Conservation (phyloP, 2,888 invertebrate genomes). For the Drosophila algonquin region DNA sequence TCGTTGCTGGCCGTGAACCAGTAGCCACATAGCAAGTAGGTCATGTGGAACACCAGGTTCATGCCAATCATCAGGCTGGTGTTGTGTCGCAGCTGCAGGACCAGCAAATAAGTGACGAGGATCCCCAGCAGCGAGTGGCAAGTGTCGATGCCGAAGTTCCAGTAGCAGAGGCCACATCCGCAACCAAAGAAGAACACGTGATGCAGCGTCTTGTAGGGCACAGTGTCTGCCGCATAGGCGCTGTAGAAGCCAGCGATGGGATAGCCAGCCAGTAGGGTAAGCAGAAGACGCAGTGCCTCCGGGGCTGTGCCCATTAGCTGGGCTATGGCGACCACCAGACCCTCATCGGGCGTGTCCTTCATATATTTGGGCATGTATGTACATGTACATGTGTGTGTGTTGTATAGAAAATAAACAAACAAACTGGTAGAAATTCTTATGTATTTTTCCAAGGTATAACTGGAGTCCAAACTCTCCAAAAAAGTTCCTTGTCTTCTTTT, state of each 20-base stretch:
- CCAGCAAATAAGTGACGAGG: conserved; percentile 88
- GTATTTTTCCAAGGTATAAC: conserved; percentile 1
- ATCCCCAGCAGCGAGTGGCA: conserved; percentile 91
- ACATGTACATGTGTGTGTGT: too few relatives aligned
- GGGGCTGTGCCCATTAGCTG: conserved; percentile 85
- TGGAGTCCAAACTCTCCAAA: not conserved
- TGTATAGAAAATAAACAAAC: too few relatives aligned
- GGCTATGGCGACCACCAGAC: conserved; percentile 37
- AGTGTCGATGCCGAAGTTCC: conserved; percentile 92
- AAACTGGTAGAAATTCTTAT: too few relatives aligned
- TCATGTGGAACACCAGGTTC: conserved; percentile 93
- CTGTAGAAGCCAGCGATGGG: conserved; percentile 89
- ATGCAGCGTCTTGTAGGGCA: conserved; percentile 85
- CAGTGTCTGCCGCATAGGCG: conserved; percentile 85
- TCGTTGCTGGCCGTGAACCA: conserved; percentile 91
- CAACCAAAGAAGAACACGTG: conserved; percentile 90
- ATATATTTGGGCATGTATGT: conserved; percentile 30
- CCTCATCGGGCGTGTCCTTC: conserved; percentile 12
- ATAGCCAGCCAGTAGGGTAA: conserved; percentile 88
- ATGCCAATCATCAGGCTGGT: conserved; percentile 84
- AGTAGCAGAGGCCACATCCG: conserved; percentile 91
- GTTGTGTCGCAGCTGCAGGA: conserved; percentile 84
- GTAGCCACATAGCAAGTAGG: conserved; percentile 91
- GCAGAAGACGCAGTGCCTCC: conserved; percentile 87
- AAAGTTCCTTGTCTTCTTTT: conserved; percentile 8